Base-by-base conservation (phyloP, 2,888 invertebrate species). In the Eucera pruinosa region DNA sequence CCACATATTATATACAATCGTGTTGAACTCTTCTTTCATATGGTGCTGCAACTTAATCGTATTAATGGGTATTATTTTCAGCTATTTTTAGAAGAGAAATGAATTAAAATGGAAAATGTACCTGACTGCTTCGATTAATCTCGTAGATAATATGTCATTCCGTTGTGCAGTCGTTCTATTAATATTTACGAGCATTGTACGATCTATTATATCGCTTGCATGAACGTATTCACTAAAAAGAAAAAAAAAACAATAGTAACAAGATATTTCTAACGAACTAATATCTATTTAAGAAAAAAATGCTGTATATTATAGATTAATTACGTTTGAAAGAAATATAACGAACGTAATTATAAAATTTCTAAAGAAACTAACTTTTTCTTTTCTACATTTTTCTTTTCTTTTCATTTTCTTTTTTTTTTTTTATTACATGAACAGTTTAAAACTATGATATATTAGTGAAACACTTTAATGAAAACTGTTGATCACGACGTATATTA, bases 91-190 rank as follows among this genome's bases (percentile, higher is more conserved):
- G 74, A 80, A 76, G 68, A 71, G 57, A 80, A 75, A 67, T 67
- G 47, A 73, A 69, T 77, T 77, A 73, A 78, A 83, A 65, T 36
- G 66, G 81, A 86, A 85, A 83, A 86, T 75, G 88, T 88, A 88
- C 88, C 88, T 88, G 89, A 88, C 83, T 88, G 85, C 86, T 85
- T 83, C 77, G 74, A 86, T 79, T 81, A 62, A 84, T 84, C 75
- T 80, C 74, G 41, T 74, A 80, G 54, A 60, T 71, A 74, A 75
- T 68, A 68, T 78, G 72, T 70, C 81, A 76, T 84, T 82, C 75
- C 81, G 78, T 83, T 80, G 50, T 64, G 75, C 78, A 82, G 78
- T 80, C 68, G 64, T 82, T 75, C 62, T 78, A 78, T 78, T 77
- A 43, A 78, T 68, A 74, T 71, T 82, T 72, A 71, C 66, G 65